These are phyloP conservation scores for Aepyceros melampus DNA, from an alignment of 2,113 vertebrate species.

Conservation along the genomic window DNA sequence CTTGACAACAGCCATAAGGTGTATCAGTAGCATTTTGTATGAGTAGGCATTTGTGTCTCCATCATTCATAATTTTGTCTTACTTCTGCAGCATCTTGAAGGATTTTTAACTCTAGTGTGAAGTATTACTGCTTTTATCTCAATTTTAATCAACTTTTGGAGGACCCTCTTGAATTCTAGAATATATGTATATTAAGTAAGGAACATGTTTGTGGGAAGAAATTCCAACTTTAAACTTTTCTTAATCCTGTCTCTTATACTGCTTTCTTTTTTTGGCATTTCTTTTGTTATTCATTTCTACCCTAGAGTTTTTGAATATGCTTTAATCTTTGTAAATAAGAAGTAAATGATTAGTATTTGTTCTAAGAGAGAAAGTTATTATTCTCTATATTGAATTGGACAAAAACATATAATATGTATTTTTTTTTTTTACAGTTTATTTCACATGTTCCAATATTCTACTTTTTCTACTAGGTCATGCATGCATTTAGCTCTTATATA, in stretches of 20 bases:
- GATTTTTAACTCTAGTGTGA: background rate
- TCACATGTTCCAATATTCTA: background rate
- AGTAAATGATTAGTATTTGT: conserved; percentile 24
- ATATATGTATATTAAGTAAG: conserved; percentile 28
- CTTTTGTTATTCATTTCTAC: conserved; percentile 20
- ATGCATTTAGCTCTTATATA: conserved; percentile 43
- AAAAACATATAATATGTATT: conserved; percentile 5
- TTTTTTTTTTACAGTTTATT: conserved; percentile 1
- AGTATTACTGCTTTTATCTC: conserved; percentile 21
- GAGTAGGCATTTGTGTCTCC: background rate
- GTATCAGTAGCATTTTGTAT: background rate
- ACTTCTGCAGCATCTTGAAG: background rate
- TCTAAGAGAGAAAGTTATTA: conserved; percentile 16
- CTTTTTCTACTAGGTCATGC: conserved; percentile 58
- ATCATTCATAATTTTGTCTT: background rate
- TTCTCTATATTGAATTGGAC: background rate
- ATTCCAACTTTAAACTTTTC: conserved; percentile 28
- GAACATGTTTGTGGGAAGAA: conserved; percentile 24
- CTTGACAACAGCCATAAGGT: background rate
- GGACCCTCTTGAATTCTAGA: background rate
- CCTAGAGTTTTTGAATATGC: conserved; percentile 22
- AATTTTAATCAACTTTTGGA: conserved; percentile 11
- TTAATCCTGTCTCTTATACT: background rate
- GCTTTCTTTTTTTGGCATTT: conserved; percentile 44
- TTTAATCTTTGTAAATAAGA: conserved; percentile 34